Conservation (phyloP, 1,140 invertebrate genomes). For the Drosophila cardini region DNA sequence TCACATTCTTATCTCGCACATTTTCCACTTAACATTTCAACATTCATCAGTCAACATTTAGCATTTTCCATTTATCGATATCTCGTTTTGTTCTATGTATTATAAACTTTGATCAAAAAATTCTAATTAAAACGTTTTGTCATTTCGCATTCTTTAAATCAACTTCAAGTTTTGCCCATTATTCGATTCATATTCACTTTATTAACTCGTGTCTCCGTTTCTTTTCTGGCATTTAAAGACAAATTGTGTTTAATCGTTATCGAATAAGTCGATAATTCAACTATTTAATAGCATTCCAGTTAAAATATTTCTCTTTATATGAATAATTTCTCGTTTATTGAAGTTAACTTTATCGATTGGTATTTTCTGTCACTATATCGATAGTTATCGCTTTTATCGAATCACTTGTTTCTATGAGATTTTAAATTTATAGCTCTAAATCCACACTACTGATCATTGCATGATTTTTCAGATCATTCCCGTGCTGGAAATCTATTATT, state of each 20-base stretch:
- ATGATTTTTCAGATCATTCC: conserved; percentile 2
- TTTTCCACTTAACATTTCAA: conserved; percentile 1
- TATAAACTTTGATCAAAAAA: conserved; percentile 3
- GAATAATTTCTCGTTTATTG: too few species aligned
- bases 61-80: conserved; percentile 4
- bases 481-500: conserved; percentile 8
- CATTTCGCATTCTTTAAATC: background rate
- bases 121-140: conserved; percentile 5
- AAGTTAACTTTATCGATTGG: too few species aligned
- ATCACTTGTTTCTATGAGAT: too few species aligned
- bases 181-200: background rate
- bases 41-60: conserved; percentile 5
- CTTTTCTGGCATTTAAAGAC: background rate
- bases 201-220: background rate
- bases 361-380: too few species aligned
- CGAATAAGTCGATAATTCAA: background rate
- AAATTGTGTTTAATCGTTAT: background rate
- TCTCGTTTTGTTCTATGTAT: background rate
- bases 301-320: too few species aligned
- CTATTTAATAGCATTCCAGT: too few species aligned
- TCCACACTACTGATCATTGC: background rate
- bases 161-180: background rate
- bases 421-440: background rate
- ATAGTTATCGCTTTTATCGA: too few species aligned
- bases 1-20: conserved; percentile 15